These are phyloP conservation scores for Rhyacophila brunnea DNA, from an alignment of 1,140 invertebrate genomes.

Conservation along the genomic window DNA sequence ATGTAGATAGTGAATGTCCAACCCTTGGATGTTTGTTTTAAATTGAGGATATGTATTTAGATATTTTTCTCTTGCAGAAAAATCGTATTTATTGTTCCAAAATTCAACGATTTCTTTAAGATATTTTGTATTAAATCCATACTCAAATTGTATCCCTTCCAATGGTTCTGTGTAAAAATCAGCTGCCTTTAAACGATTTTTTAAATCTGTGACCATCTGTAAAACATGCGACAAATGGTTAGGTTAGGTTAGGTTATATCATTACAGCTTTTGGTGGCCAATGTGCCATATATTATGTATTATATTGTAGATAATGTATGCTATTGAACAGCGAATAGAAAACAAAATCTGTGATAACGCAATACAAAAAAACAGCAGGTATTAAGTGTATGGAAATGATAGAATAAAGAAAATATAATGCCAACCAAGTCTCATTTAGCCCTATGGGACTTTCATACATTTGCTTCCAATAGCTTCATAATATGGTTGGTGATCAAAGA, in stretches of 20 bases:
- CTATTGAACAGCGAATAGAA: background rate
- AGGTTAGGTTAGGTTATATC: background rate
- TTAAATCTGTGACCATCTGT: conserved; percentile 27
- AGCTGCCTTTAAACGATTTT: conserved; percentile 7
- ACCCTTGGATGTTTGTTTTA: conserved; percentile 64
- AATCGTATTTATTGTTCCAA: conserved; percentile 74
- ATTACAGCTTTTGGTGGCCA: background rate
- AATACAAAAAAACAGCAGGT: no score
- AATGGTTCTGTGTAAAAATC: conserved; percentile 33
- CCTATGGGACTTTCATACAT: no score
- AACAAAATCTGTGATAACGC: no score
- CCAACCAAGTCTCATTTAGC: background rate
- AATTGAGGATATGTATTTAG: conserved; percentile 75
- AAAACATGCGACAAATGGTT: background rate
- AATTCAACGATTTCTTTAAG: conserved; percentile 64
- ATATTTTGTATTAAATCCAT: conserved; percentile 67
- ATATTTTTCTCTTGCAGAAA: conserved; percentile 61
- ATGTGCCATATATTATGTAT: background rate
- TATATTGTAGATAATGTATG: background rate
- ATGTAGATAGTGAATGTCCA: conserved; percentile 69
- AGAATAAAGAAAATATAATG: background rate
- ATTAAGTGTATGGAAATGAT: background rate
- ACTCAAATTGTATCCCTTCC: conserved; percentile 40
- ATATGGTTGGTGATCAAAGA: no score
- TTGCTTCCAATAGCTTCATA: no score